Base-by-base conservation (phyloP, 2,888 invertebrate species). In the Philaethria dido region DNA sequence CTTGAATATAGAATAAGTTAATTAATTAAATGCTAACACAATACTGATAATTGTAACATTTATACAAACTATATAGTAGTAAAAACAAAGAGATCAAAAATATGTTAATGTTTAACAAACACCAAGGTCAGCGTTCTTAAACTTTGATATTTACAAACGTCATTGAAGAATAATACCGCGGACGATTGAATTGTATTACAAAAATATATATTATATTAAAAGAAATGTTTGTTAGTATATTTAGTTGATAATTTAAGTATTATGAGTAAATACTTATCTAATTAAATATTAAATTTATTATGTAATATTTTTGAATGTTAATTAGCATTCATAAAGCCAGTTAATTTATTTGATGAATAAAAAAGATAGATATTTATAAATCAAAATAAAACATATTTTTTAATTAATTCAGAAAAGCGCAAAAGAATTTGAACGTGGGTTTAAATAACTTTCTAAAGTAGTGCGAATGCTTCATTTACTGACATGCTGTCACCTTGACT, bases 401-500 rank as follows among this genome's bases (percentile, higher is more conserved):
- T 25, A 25, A 25, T 50, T 25, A n/a, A 25, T 50, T 22, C 13
- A 14, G n/a, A n/a, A 25, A 50, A 48, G 14, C n/a, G 48, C 22
- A 25, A 48, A 22, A 50, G 25, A 50, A 50, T 3, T 25, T 50
- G 14, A 48, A 50, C 25, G 13, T 48, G 48, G 14, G 16, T 52
- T 9, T 50, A 13, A 2, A 11, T 33, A 8, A 20, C 14, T 55
- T 14, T 20, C 36, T 36, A 36, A 20, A 16, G 5, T 33, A 11
- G 36, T 14, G 11, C 3, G 33, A 33, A 3, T 39, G 55, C 20
- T 20, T 39, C 1, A 18, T 20, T 20, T 9, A n/a, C 13, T 44
- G 59, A 44, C 42, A 20, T 33, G 16, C 39, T 59, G 64, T 64
- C 64, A 64, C 42, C 44, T 64, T 64, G 57, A 64, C 64, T 59